Evolutionary conservation across 2,888 invertebrate genomes (phyloP).

Genomic region (Cryptophagus acutangulus): DNA sequence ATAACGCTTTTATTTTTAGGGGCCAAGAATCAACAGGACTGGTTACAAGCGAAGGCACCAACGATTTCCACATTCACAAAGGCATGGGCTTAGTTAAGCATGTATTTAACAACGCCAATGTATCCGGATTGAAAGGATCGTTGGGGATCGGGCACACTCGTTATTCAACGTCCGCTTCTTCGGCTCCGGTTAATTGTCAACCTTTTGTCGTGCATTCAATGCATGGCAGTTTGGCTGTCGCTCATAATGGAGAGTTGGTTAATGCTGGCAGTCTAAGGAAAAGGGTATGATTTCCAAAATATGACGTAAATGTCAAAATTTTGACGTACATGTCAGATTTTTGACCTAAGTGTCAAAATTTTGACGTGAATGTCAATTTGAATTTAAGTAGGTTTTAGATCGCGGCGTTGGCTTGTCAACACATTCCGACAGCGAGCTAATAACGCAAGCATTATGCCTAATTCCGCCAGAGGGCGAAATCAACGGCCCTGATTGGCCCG

Average conservation of each 20-base stretch:
- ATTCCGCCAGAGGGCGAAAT: slow-evolving; percentile 84
- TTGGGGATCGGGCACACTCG: slow-evolving; percentile 94
- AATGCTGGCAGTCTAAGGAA: slow-evolving; percentile 83
- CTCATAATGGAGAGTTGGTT: slow-evolving; percentile 96
- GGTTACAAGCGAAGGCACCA: slow-evolving; percentile 82
- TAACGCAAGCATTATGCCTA: slow-evolving; percentile 91
- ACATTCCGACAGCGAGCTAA: slow-evolving; percentile 93
- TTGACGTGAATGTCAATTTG: not conserved
- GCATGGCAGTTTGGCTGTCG: slow-evolving; percentile 90
- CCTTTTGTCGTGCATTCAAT: slow-evolving; percentile 98
- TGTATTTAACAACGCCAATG: slow-evolving; percentile 84
- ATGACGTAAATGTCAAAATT: not conserved
- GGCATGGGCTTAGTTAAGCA: slow-evolving; percentile 95
- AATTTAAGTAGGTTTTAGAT: slow-evolving; percentile 66
- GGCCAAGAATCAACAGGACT: slow-evolving; percentile 98
- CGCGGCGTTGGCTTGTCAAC: slow-evolving; percentile 94
- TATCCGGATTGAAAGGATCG: slow-evolving; percentile 78
- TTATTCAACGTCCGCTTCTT: slow-evolving; percentile 94
- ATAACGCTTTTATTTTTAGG: slow-evolving; percentile 55
- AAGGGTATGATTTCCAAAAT: slow-evolving; percentile 56
- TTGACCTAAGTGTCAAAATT: not conserved
- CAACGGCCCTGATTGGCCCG: slow-evolving; percentile 88
- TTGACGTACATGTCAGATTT: not conserved
- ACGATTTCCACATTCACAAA: slow-evolving; percentile 78
- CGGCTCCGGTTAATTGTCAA: slow-evolving; percentile 88